These are phyloP conservation scores for Amblyopsis rosae DNA, from an alignment of 2,113 vertebrate species.

Conservation along the genomic window DNA sequence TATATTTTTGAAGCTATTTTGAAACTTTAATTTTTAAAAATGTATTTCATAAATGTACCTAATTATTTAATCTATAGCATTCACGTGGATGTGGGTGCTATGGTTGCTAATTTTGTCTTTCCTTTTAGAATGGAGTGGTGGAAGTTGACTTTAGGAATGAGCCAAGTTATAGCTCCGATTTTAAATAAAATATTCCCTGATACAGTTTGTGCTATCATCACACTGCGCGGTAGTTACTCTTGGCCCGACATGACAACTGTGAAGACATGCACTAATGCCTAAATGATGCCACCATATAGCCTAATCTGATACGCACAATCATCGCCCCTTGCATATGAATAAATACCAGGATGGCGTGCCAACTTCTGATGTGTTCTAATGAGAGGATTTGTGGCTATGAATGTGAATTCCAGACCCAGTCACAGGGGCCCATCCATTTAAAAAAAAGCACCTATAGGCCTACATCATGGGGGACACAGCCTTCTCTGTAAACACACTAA, in stretches of 20 bases:
- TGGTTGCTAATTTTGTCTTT: no score
- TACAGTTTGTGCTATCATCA: no score
- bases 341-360: constrained; percentile 65
- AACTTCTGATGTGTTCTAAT: constrained; percentile 70
- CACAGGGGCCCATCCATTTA: constrained; percentile 14
- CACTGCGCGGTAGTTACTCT: no score
- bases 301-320: constrained; percentile 44
- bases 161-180: no score
- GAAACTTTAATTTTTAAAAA: no score
- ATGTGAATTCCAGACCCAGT: constrained; percentile 12
- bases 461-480: constrained; percentile 23
- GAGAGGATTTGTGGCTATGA: constrained; percentile 37
- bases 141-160: no score
- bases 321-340: constrained; percentile 35
- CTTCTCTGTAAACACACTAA: constrained; percentile 48
- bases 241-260: neutral
- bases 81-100: no score
- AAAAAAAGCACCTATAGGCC: constrained; percentile 13
- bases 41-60: no score
- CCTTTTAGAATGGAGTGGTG: no score
- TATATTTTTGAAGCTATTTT: no score
- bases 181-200: no score
- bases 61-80: no score
- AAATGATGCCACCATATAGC: constrained; percentile 54
- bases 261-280: constrained; percentile 59